Percentiles rank a stretch among this genome's conserved stretches.
Evolutionary conservation across 2,888 invertebrate species (phyloP).

Genomic region (Athalia circularis): DNA sequence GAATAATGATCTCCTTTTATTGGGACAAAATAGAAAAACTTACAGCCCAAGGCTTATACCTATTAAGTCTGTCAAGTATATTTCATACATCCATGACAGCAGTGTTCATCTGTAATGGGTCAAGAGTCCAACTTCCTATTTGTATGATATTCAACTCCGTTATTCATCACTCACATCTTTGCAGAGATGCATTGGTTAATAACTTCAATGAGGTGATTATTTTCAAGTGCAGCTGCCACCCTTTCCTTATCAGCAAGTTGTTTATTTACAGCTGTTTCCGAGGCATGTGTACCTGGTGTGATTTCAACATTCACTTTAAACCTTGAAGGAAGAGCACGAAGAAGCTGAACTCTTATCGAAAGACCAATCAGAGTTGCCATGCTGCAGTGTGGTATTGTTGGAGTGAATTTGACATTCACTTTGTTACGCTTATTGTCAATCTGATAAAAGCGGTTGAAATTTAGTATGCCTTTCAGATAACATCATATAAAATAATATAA

Average conservation of each 20-base stretch:
- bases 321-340: constrained; percentile 87
- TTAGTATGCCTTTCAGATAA: too few species aligned
- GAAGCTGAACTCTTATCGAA: constrained; percentile 93
- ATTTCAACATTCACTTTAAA: constrained; percentile 93
- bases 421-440: constrained; percentile 85
- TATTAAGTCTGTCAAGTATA: too few species aligned
- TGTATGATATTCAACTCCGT: too few species aligned
- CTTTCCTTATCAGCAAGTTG: constrained; percentile 98
- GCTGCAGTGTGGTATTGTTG: constrained; percentile 99
- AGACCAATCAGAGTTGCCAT: constrained; percentile 97
- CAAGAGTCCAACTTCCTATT: not conserved
- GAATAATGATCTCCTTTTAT: too few species aligned
- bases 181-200: constrained; percentile 91
- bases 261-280: constrained; percentile 96
- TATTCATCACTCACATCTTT: not conserved
- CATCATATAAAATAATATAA: not conserved
- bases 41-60: too few species aligned
- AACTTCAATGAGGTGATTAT: constrained; percentile 91
- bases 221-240: constrained; percentile 98
- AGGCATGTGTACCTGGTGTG: constrained; percentile 93
- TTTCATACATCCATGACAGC: too few species aligned
- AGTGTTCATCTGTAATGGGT: too few species aligned
- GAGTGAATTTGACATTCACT: constrained; percentile 91
- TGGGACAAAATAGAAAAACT: too few species aligned
- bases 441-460: constrained; percentile 62